These are phyloP conservation scores for Anolis apletophallus DNA, from an alignment of 2,797 vertebrate genomes.

Conservation along the genomic window DNA sequence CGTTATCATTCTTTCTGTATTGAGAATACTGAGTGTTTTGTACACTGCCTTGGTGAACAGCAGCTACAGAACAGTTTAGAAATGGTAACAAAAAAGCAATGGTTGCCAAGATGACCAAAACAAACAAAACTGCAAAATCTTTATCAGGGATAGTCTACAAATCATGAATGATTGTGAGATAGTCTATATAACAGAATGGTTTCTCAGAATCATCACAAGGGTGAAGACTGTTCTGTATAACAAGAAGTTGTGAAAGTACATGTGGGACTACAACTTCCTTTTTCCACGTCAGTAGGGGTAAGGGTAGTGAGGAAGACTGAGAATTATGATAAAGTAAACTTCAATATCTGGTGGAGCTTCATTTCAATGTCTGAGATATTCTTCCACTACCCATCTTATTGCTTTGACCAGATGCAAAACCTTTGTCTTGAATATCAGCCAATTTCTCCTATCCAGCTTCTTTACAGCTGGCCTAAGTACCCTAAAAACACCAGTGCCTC, in stretches of 20 bases:
- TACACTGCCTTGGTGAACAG: not conserved
- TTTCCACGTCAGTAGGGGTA: not conserved
- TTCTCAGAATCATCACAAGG: too few species aligned
- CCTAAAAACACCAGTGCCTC: too few species aligned
- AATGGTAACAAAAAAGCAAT: too few species aligned
- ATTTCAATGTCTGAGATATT: not conserved
- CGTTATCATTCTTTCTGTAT: not conserved
- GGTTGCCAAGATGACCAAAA: too few species aligned
- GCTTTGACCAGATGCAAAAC: not conserved
- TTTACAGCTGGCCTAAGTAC: not conserved
- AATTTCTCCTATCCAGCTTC: not conserved
- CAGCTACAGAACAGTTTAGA: not conserved
- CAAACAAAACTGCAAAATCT: too few species aligned
- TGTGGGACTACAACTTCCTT: not conserved
- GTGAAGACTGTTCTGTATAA: too few species aligned
- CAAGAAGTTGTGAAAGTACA: not conserved
- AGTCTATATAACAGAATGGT: too few species aligned
- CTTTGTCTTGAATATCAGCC: not conserved
- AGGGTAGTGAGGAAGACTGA: too few species aligned
- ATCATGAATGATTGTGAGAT: too few species aligned
- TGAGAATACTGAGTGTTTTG: not conserved
- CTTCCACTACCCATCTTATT: not conserved
- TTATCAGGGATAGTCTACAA: too few species aligned
- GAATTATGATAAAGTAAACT: not conserved
- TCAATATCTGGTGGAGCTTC: not conserved